A percentile compares a stretch with the other conserved stretches of the same genome.
Evolutionary conservation across 2,113 vertebrate genomes (phyloP).

Genomic region (Sinocyclocheilus anophthalmus): DNA sequence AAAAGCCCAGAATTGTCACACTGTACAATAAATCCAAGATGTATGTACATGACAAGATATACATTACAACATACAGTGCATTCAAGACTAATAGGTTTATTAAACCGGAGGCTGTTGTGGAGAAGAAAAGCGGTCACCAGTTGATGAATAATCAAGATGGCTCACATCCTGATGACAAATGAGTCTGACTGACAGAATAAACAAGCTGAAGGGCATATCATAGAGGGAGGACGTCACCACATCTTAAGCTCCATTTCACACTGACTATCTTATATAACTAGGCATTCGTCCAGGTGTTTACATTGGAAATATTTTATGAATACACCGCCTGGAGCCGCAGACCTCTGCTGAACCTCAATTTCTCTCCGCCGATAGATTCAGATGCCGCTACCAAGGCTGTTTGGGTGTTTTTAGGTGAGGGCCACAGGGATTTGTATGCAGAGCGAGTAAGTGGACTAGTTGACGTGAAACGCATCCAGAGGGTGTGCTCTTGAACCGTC

Average conservation of each 20-base stretch:
- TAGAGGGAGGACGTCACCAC: slow-evolving; percentile 9
- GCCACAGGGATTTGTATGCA: slow-evolving; percentile 46
- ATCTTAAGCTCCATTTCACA: slow-evolving; percentile 34
- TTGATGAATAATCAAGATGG: slow-evolving; percentile 11
- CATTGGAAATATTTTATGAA: slow-evolving; percentile 30
- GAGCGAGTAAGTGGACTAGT: slow-evolving; percentile 16
- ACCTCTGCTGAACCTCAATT: slow-evolving; percentile 6
- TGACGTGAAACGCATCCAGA: slow-evolving; percentile 5
- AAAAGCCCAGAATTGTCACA: background rate
- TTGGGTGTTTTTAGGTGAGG: slow-evolving; percentile 32
- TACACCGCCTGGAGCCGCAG: background rate
- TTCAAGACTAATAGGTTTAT: background rate
- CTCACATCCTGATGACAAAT: slow-evolving; percentile 37
- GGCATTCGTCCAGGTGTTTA: slow-evolving; percentile 16
- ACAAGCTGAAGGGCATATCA: slow-evolving; percentile 29
- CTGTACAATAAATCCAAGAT: background rate
- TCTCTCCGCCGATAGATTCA: slow-evolving; percentile 7
- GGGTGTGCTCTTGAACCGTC: slow-evolving; percentile 20
- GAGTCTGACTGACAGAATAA: slow-evolving; percentile 3
- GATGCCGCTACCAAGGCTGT: background rate
- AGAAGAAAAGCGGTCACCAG: slow-evolving; percentile 1
- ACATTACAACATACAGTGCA: background rate
- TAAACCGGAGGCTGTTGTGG: background rate
- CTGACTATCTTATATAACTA: slow-evolving; percentile 21
- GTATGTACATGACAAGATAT: background rate